Evolutionary conservation across 2,797 vertebrate species (phyloP), one percentile per base, ranked within the genome.

Genomic region (Halcyon leucocephala): DNA sequence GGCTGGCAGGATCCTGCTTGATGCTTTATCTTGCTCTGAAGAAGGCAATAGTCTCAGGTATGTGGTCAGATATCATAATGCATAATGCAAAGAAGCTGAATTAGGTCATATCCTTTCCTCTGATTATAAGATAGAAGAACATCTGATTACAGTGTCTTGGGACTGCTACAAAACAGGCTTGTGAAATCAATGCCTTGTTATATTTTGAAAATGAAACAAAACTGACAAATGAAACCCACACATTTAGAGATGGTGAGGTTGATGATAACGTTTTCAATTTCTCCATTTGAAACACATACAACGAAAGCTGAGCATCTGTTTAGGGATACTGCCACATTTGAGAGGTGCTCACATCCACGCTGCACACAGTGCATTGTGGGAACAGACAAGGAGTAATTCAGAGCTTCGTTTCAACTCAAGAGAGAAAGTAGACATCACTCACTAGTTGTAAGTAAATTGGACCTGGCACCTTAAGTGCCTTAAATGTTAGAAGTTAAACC

Each of bases 391-490:
- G 62, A 37, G 37, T 21, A 72, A 94, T 73, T 46, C 48, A 9
- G 55, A 80, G 16, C 89, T 22, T 29, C 89, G 76, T 48, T 91
- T 82, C 37, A 57, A 70, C 49, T 95, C 85, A 65, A 44, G 10
- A 33, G 37, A 62, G 80, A 96, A 96, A 96, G 81, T 17, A 92
- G 83, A 55, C 73, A 96, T 97, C 60, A 29, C 70, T 97, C 97
- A 97, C 84, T 62, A 94, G 77, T 88, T 84, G 54, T 95, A 96
- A 97, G 92, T 97, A 97, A 97, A 98, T 97, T 95, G 84, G 89
- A 97, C 48, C 65, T 97, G 97, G 95, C 96, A 97, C 82, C 51
- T 96, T 97, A 97, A 98, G 96, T 97, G 96, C 81, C 80, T 97
- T 97, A 97, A 97, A 94, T 5, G 39, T 93, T 97, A 62, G 79